Conservation (phyloP, 92 coral and sea anemone species). For the Parazoanthus darwini region DNA sequence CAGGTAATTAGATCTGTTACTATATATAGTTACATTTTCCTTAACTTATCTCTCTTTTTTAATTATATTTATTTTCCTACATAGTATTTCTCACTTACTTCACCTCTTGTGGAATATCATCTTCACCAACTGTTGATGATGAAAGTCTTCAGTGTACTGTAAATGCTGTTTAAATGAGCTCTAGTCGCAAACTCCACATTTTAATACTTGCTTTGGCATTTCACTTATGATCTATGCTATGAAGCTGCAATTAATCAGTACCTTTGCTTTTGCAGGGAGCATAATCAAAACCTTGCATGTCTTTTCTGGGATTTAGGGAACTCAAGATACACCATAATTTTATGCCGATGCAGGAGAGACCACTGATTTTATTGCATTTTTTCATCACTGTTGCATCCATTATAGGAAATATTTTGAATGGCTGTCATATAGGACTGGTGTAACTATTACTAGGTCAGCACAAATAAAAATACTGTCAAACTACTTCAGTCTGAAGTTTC, state of each 20-base stretch:
- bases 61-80: not conserved
- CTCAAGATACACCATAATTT: too few relatives aligned
- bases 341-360: too few relatives aligned
- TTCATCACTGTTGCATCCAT: too few relatives aligned
- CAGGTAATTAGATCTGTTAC: not conserved
- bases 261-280: too few relatives aligned
- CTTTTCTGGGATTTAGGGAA: not conserved
- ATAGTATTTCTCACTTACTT: conserved; percentile 1
- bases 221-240: not conserved
- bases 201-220: not conserved
- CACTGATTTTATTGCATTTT: too few relatives aligned
- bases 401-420: too few relatives aligned
- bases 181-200: not conserved
- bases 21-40: too few relatives aligned
- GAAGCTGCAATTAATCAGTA: not conserved
- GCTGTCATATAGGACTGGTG: too few relatives aligned
- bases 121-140: conserved; percentile 3
- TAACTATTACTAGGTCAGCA: too few relatives aligned
- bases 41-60: too few relatives aligned
- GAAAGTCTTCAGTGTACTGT: conserved; percentile 18
- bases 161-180: not conserved
- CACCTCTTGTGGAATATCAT: not conserved
- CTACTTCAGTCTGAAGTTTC: too few relatives aligned
- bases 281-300: not conserved
- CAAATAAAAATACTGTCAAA: too few relatives aligned